Evolutionary conservation across 2,113 vertebrate genomes (phyloP).

Genomic region (Charadrius vociferus): DNA sequence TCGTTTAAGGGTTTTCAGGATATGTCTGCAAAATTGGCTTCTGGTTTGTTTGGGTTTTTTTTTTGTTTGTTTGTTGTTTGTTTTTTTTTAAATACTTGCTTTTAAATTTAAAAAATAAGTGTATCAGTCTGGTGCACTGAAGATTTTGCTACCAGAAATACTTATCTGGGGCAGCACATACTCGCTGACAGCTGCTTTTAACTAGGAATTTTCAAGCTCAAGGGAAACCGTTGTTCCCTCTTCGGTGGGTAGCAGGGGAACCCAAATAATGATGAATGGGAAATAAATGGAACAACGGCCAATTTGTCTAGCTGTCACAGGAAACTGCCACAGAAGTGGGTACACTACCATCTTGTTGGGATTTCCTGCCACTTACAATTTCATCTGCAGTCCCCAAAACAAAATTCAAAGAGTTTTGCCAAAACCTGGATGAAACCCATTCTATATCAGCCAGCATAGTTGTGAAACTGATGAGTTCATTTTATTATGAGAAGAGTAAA

Average conservation of each 20-base stretch:
- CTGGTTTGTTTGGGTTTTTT: no score
- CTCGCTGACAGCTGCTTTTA: not conserved
- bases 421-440: not conserved
- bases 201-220: not conserved
- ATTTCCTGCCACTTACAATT: not conserved
- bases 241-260: not conserved
- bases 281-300: conserved; percentile 14
- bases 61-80: no score
- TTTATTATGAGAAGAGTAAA: not conserved
- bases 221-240: not conserved
- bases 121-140: not conserved
- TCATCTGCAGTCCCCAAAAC: not conserved
- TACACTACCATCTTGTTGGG: not conserved
- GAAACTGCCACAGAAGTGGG: not conserved
- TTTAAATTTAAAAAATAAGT: not conserved
- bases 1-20: not conserved
- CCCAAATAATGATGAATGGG: conserved; percentile 1
- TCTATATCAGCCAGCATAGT: not conserved
- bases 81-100: not conserved
- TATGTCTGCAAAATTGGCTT: not conserved
- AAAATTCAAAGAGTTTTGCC: not conserved
- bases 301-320: conserved; percentile 9
- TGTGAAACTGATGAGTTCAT: not conserved
- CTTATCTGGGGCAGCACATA: not conserved
- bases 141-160: not conserved